A percentile compares a stretch with the other conserved stretches of the same genome.
Conservation (phyloP, 2,888 invertebrate genomes). For the Marasmarcha lunaedactyla region DNA sequence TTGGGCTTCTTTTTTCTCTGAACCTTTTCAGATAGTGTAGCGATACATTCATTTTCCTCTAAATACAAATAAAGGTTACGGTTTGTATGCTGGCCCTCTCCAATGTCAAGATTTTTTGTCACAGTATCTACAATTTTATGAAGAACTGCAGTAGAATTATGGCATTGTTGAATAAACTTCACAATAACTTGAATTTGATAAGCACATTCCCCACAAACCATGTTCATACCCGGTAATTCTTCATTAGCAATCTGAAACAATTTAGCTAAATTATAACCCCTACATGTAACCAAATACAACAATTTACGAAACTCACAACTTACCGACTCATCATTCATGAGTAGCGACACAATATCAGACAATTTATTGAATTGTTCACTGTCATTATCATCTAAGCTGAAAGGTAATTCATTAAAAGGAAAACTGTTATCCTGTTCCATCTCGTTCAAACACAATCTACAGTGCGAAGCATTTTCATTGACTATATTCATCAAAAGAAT, state of each 20-base stretch:
- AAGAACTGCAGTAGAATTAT: slow-evolving; percentile 28
- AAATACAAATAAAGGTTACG: too few species aligned
- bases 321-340: background rate
- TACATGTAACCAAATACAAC: slow-evolving; percentile 5
- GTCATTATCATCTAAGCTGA: too few species aligned
- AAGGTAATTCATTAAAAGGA: too few species aligned
- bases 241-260: slow-evolving; percentile 34
- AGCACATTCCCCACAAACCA: slow-evolving; percentile 39
- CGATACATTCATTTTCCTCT: too few species aligned
- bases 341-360: too few species aligned
- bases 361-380: background rate
- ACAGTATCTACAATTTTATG: slow-evolving; percentile 33
- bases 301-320: background rate
- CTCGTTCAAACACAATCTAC: slow-evolving; percentile 49
- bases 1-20: slow-evolving; percentile 14
- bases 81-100: background rate
- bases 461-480: slow-evolving; percentile 40
- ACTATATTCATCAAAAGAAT: slow-evolving; percentile 39
- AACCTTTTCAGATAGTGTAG: background rate
- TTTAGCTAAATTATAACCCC: too few species aligned
- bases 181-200: slow-evolving; percentile 27
- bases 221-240: slow-evolving; percentile 41
- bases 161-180: slow-evolving; percentile 32
- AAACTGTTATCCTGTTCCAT: slow-evolving; percentile 25
- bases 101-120: slow-evolving; percentile 11